Base-by-base conservation (phyloP, 2,113 vertebrate genomes). In the Micronycteris hirsuta region DNA sequence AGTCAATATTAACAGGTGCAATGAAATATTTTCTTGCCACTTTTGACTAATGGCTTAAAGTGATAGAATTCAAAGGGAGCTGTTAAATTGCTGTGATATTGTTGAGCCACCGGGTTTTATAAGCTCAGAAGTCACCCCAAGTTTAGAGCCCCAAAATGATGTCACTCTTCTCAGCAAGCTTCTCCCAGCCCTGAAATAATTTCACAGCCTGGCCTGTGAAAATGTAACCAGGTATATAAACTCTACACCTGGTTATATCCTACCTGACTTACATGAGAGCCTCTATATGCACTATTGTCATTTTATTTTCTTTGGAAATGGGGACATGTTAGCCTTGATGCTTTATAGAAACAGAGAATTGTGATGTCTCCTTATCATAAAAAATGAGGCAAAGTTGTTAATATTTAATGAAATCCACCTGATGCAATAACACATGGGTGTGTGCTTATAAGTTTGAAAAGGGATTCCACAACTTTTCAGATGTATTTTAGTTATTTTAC, bases 111-210 rank as follows among this genome's bases (percentile, higher is more conserved):
- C 88, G 15, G 0, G 80, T 90, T 97, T 96, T 96, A 80, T 89
- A 88, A 84, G 36, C 78, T 98, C 94, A 68, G 88, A 95, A 71
- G 11, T 28, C 76, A 94, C 85, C 91, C 74, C 41, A 93, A 84
- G n/a, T 93, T 96, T 92, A 97, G 82, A 97, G 31, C 63, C 77
- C 78, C 76, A 91, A 86, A 93, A 94, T 94, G 96, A 97, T 98
- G 97, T 95, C 73, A n/a, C 58, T 96, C 87, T 86, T 94, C 94
- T 97, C 76, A 97, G 70, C 31, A 84, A 97, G 83, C 67, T 82
- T 86, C 61, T 16, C 91, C 85, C 77, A 91, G 89, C 94, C 88
- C 92, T 52, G 86, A 96, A 90, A 94, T 96, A 43, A 94, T 98
- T 97, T 97, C 94, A 97, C 89, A 96, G 76, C 91, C 81, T 91